A percentile compares a stretch with the other conserved stretches of the same genome.
These are phyloP conservation scores for Atethmia centrago DNA, from an alignment of 2,888 invertebrate genomes.

Conservation along the genomic window DNA sequence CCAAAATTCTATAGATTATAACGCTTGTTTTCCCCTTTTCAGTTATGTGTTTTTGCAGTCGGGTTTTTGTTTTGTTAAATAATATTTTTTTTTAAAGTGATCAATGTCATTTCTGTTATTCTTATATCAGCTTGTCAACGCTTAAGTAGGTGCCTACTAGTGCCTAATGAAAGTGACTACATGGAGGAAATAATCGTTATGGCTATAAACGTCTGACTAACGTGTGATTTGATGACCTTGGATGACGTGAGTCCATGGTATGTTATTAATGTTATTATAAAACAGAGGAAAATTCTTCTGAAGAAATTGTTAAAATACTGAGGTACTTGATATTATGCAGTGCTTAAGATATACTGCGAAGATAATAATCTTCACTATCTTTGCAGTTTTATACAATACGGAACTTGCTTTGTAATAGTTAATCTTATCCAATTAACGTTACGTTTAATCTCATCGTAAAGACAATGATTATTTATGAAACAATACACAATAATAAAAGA, in stretches of 20 bases:
- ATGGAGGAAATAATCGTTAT: neutral
- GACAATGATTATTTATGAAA: neutral
- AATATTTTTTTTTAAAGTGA: too few relatives aligned
- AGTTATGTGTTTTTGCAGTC: too few relatives aligned
- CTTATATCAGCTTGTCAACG: neutral
- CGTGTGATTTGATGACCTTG: constrained; percentile 3
- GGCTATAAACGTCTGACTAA: neutral
- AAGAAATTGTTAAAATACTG: neutral
- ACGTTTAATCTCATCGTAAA: constrained; percentile 18
- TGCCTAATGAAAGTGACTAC: neutral
- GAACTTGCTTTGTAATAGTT: constrained; percentile 5
- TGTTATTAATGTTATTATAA: too few relatives aligned
- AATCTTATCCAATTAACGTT: constrained; percentile 28
- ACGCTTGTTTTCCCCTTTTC: too few relatives aligned
- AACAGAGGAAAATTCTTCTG: neutral
- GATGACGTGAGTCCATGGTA: too few relatives aligned
- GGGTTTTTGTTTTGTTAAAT: too few relatives aligned
- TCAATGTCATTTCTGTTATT: neutral
- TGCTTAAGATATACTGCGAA: constrained; percentile 10
- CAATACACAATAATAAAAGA: constrained; percentile 2
- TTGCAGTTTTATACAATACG: neutral
- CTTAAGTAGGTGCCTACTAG: too few relatives aligned
- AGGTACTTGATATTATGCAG: neutral
- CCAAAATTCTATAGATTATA: too few relatives aligned
- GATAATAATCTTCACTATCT: neutral